Base-by-base conservation (phyloP, 2,888 invertebrate species). In the Eupithecia subfuscata region DNA sequence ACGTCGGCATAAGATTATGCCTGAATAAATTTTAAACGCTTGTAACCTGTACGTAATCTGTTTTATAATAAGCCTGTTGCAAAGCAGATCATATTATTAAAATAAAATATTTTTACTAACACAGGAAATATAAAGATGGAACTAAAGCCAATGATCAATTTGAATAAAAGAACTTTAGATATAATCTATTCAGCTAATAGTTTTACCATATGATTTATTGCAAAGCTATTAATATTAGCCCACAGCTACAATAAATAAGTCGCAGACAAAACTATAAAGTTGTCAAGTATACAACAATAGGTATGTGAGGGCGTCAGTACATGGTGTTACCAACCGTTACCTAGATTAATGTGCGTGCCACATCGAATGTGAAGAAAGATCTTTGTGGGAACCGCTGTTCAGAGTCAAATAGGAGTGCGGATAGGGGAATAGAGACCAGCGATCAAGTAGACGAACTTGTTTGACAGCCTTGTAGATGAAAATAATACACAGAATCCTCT, bases 331-430 rank as follows among this genome's bases (percentile, higher is more conserved):
- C 82, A 83, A 86, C 88, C 87, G 91, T 90, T 91, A 91, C 90
- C 86, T 90, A 92, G 91, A 93, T 92, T 92, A 92, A 94, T 94
- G 93, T 91, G 89, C 88, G 85, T 89, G 89, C 91, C 92, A 87
- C 88, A 89, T 90, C 89, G 91, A 89, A 92, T 88, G 92, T 90
- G 91, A 88, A 90, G 93, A 93, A 88, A 92, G 91, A 93, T 91
- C 90, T 90, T 93, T 92, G 93, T 93, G 93, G 91, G 93, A 93
- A 93, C 90, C 87, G 88, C 86, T 86, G 89, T 90, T 88, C 86
- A 84, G 87, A 91, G 88, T 91, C 82, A 86, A 85, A 86, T 85
- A 79, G 68, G 84, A 77, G 84, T 85, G 76, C 84, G 37, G 84
- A 16, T 71, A 30, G 22, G 69, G 72, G 67, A 75, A 73, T 73